Conservation (phyloP, 2,113 vertebrate genomes). For the Ailurus styani region DNA sequence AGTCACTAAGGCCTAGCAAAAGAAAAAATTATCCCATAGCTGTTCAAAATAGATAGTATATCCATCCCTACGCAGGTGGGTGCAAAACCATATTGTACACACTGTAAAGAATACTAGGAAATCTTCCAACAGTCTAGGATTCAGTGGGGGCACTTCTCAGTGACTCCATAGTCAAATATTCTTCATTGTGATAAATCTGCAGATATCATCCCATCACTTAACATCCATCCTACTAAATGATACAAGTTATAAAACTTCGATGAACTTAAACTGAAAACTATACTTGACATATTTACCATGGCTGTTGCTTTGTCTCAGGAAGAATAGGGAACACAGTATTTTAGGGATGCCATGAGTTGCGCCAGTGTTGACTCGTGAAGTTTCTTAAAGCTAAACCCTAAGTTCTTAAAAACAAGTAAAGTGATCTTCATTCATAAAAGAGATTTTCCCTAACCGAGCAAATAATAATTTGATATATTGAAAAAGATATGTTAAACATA, state of each 20-base stretch:
- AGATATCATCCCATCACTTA: neutral
- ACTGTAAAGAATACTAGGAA: conserved; percentile 31
- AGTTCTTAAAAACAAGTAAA: conserved; percentile 5
- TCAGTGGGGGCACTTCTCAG: neutral
- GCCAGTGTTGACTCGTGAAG: neutral
- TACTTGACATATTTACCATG: neutral
- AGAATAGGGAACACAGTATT: neutral
- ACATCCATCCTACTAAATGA: conserved; percentile 4
- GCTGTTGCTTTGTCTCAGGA: conserved; percentile 5
- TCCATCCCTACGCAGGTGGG: neutral
- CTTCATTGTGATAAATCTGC: neutral
- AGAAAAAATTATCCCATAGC: neutral
- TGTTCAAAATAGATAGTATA: conserved; percentile 3
- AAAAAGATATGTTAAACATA: neutral
- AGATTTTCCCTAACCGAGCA: neutral
- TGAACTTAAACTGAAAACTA: neutral
- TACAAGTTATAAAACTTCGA: neutral
- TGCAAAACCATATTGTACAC: neutral
- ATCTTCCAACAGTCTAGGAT: conserved; percentile 1
- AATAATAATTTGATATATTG: neutral
- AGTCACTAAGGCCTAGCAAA: neutral
- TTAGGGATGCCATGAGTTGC: neutral
- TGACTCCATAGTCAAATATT: neutral
- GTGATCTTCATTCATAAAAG: neutral
- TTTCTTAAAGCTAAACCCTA: neutral